Conservation (phyloP, 2,888 invertebrate genomes). For the Rotaria magnacalcarata region DNA sequence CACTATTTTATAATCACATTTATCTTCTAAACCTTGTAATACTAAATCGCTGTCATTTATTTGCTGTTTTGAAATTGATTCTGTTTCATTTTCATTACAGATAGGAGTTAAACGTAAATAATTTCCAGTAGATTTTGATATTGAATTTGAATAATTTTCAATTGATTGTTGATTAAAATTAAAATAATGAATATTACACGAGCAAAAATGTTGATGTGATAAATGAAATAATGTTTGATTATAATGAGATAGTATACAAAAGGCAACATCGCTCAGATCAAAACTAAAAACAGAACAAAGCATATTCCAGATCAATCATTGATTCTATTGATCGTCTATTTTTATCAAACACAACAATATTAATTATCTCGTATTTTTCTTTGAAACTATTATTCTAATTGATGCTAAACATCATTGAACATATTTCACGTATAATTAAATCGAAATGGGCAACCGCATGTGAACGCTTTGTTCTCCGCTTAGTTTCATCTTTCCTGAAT, state of each 20-base stretch:
- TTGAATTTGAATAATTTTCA: not conserved
- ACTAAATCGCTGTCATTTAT: not conserved
- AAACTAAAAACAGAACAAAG: not conserved
- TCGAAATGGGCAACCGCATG: not conserved
- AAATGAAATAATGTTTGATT: conserved; percentile 30
- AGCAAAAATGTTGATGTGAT: conserved; percentile 9
- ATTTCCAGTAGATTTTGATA: not conserved
- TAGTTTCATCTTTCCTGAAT: not conserved
- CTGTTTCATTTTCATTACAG: not conserved
- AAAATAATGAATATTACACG: conserved; percentile 19
- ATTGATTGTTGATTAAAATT: not conserved
- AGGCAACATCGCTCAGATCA: not conserved
- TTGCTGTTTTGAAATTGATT: not conserved
- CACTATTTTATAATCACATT: conserved; percentile 11
- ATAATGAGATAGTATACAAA: not conserved
- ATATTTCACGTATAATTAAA: not conserved
- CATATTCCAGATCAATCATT: not conserved
- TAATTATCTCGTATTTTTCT: too few relatives aligned
- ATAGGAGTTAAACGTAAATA: conserved; percentile 20
- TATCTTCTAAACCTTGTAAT: not conserved
- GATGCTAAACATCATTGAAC: not conserved
- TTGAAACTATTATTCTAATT: not conserved
- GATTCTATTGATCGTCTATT: not conserved
- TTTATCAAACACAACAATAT: too few relatives aligned
- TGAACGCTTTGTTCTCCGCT: not conserved